Percentiles rank a stretch among this genome's conserved stretches.
These are phyloP conservation scores for Porites evermanni DNA, from an alignment of 92 coral and sea anemone genomes.

Conservation along the genomic window DNA sequence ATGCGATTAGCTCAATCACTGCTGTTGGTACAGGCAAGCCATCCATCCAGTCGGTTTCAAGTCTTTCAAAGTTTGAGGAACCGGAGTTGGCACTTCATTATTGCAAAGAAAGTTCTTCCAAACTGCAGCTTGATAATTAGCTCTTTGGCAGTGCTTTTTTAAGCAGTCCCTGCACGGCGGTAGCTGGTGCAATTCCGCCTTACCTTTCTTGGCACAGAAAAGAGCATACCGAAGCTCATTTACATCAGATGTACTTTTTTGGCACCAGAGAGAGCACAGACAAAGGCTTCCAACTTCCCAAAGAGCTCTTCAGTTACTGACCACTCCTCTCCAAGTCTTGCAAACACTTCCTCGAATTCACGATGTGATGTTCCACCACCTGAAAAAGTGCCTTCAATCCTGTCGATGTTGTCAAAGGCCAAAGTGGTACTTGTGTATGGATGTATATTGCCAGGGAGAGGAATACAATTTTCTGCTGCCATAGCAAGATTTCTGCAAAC, in stretches of 20 bases:
- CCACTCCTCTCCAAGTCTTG: too few relatives aligned
- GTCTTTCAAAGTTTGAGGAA: slow-evolving; percentile 13
- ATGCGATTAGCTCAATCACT: slow-evolving; percentile 56
- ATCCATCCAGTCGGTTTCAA: slow-evolving; percentile 59
- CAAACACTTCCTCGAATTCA: too few relatives aligned
- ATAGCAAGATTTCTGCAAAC: not conserved
- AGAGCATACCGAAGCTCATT: too few relatives aligned
- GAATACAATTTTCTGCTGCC: not conserved
- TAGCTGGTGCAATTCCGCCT: slow-evolving; percentile 51
- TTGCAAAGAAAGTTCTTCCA: not conserved
- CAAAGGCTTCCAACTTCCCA: too few relatives aligned
- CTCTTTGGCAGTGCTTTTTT: slow-evolving; percentile 30
- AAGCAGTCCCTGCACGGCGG: slow-evolving; percentile 43
- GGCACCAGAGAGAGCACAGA: not conserved
- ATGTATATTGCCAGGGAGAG: slow-evolving; percentile 28
- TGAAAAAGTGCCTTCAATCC: slow-evolving; percentile 52
- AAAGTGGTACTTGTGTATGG: slow-evolving; percentile 50
- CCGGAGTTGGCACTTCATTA: slow-evolving; percentile 48
- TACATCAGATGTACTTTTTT: too few relatives aligned
- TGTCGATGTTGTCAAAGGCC: slow-evolving; percentile 68
- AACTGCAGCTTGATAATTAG: slow-evolving; percentile 28
- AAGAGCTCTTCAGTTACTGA: too few relatives aligned
- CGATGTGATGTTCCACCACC: slow-evolving; percentile 55
- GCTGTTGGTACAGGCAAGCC: slow-evolving; percentile 53
- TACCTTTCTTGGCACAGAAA: slow-evolving; percentile 19